phyloP scores from a whole-genome alignment of 2,113 vertebrate genomes.

The Otus sunia region DNA sequence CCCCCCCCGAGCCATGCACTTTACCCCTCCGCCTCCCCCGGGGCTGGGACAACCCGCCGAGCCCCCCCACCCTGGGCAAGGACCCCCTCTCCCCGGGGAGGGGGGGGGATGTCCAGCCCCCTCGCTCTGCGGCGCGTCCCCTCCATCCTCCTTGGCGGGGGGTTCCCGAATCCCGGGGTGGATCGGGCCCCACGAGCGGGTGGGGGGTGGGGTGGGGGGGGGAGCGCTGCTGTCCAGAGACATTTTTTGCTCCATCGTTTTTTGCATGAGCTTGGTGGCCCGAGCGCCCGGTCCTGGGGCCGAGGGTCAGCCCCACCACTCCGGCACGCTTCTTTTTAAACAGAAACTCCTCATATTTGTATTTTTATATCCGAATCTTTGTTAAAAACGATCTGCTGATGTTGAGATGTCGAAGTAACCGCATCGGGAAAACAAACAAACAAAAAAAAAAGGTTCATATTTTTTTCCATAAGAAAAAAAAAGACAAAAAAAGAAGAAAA shows the following conservation, averaged over 20 bases:
- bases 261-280: constrained; percentile 89
- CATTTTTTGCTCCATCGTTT: constrained; percentile 83
- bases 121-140: not conserved
- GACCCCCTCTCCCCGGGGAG: not conserved
- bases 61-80: not conserved
- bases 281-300: constrained; percentile 82
- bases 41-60: not conserved
- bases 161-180: constrained; percentile 23
- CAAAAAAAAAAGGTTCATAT: constrained; percentile 55
- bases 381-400: constrained; percentile 89
- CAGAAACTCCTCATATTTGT: constrained; percentile 89
- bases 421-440: constrained; percentile 70
- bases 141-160: constrained; percentile 37
- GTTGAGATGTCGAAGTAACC: constrained; percentile 83
- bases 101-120: not conserved
- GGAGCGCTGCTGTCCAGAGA: constrained; percentile 69
- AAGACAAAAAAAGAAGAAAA: constrained; percentile 45
- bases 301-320: constrained; percentile 78
- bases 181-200: constrained; percentile 5
- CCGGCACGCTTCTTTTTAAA: constrained; percentile 92
- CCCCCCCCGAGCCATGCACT: constrained; percentile 51
- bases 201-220: not conserved
- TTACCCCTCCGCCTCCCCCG: constrained; percentile 23
- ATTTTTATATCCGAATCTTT: constrained; percentile 98
- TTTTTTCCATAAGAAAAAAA: constrained; percentile 59